These are phyloP conservation scores for Aquatica leii DNA, from an alignment of 2,888 invertebrate species.

Conservation along the genomic window DNA sequence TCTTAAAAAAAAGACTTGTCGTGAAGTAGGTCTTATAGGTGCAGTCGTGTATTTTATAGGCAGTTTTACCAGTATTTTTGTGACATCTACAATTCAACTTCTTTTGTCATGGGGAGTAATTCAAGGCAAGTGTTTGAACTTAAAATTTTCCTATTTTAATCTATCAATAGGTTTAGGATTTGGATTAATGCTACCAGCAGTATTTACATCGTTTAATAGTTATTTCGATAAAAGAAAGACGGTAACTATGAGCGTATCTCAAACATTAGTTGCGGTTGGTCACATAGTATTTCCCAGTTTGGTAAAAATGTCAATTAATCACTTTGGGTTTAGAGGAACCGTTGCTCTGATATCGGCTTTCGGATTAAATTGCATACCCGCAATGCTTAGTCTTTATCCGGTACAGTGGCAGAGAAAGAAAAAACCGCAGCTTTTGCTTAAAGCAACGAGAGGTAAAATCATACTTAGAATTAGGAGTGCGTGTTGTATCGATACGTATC, in stretches of 20 bases:
- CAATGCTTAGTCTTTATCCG: conserved; percentile 77
- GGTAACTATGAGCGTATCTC: conserved; percentile 78
- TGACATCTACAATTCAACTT: conserved; percentile 68
- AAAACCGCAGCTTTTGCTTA: not conserved
- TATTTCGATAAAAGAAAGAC: conserved; percentile 76
- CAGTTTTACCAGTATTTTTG: conserved; percentile 70
- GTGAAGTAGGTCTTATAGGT: conserved; percentile 73
- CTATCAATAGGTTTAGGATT: conserved; percentile 75
- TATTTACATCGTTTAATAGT: conserved; percentile 77
- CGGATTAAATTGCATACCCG: conserved; percentile 72
- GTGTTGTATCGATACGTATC: no score
- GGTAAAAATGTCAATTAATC: conserved; percentile 67
- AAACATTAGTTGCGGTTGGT: conserved; percentile 73
- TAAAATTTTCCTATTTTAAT: no score
- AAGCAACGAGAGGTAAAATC: no score
- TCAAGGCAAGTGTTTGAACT: conserved; percentile 67
- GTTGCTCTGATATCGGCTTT: conserved; percentile 72
- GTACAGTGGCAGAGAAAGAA: conserved; percentile 74
- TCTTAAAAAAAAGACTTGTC: conserved; percentile 70
- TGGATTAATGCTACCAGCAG: conserved; percentile 76
- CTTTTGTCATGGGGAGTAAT: conserved; percentile 71
- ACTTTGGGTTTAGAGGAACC: conserved; percentile 77
- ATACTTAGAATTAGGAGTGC: no score
- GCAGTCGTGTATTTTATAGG: conserved; percentile 71
- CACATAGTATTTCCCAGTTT: conserved; percentile 74